Evolutionary conservation across 2,888 invertebrate species (phyloP).

Genomic region (Saturnia japonica): DNA sequence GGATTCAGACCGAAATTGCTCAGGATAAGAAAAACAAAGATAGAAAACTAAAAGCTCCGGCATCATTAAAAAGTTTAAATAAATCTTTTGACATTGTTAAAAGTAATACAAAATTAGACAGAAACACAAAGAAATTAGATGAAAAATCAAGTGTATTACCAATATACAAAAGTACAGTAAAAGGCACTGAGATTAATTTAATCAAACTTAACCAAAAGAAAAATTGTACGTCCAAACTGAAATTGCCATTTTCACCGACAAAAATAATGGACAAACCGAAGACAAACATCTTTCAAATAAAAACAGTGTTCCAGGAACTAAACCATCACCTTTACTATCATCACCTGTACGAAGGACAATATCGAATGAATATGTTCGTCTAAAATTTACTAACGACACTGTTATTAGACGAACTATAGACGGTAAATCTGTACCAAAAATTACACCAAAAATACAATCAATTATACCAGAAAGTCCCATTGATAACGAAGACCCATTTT

Average conservation of each 20-base stretch:
- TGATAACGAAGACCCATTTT: conserved; percentile 73
- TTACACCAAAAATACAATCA: conserved; percentile 76
- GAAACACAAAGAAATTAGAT: conserved; percentile 49
- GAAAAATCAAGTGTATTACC: conserved; percentile 68
- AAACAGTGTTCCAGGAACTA: conserved; percentile 50
- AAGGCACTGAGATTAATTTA: conserved; percentile 52
- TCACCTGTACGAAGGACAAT: conserved; percentile 74
- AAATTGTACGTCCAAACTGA: conserved; percentile 64
- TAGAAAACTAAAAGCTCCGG: conserved; percentile 59
- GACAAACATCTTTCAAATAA: conserved; percentile 72
- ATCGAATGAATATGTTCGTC: conserved; percentile 76
- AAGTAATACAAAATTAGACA: conserved; percentile 47
- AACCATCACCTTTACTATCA: conserved; percentile 64
- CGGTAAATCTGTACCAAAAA: conserved; percentile 73
- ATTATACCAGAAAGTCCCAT: conserved; percentile 79
- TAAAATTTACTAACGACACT: conserved; percentile 73
- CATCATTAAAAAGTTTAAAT: conserved; percentile 62
- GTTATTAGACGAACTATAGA: conserved; percentile 70
- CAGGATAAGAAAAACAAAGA: conserved; percentile 61
- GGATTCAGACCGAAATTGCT: conserved; percentile 40
- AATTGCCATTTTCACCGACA: conserved; percentile 69
- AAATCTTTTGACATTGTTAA: conserved; percentile 64
- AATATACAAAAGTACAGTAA: conserved; percentile 63
- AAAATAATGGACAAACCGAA: conserved; percentile 74
- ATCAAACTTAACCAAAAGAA: conserved; percentile 56